Conservation (phyloP, 2,797 vertebrate genomes). For the Zenarchopterus dispar region DNA sequence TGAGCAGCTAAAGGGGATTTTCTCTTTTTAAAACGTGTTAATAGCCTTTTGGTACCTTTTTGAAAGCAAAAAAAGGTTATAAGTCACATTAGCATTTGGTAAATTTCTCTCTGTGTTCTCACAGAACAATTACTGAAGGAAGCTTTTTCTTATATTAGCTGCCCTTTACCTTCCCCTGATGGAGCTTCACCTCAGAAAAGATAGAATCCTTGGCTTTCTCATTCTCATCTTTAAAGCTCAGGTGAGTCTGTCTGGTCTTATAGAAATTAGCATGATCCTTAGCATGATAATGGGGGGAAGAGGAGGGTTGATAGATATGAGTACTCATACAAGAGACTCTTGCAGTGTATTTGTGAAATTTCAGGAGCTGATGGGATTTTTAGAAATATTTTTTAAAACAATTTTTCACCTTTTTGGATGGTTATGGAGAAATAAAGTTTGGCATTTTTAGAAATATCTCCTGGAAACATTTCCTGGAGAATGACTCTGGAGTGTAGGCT, state of each 20-base stretch:
- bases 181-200: constrained; percentile 51
- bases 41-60: constrained; percentile 66
- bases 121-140: constrained; percentile 60
- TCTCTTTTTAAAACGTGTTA: constrained; percentile 74
- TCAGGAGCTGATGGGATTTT: no score
- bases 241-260: constrained; percentile 20
- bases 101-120: constrained; percentile 56
- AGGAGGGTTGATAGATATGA: no score
- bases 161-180: constrained; percentile 64
- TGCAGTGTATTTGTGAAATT: no score
- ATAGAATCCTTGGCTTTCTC: constrained; percentile 31
- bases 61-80: constrained; percentile 69
- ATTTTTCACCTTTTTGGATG: no score
- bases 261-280: not conserved
- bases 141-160: constrained; percentile 60
- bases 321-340: no score
- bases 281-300: no score
- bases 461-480: no score
- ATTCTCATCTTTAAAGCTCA: constrained; percentile 28
- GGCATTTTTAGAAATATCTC: no score
- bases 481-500: no score
- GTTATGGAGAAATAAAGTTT: no score
- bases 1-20: constrained; percentile 72
- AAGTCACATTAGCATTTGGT: constrained; percentile 79
- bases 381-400: no score